These are phyloP conservation scores for Lepidonotus clava DNA, from an alignment of 2,888 invertebrate species.

Conservation along the genomic window DNA sequence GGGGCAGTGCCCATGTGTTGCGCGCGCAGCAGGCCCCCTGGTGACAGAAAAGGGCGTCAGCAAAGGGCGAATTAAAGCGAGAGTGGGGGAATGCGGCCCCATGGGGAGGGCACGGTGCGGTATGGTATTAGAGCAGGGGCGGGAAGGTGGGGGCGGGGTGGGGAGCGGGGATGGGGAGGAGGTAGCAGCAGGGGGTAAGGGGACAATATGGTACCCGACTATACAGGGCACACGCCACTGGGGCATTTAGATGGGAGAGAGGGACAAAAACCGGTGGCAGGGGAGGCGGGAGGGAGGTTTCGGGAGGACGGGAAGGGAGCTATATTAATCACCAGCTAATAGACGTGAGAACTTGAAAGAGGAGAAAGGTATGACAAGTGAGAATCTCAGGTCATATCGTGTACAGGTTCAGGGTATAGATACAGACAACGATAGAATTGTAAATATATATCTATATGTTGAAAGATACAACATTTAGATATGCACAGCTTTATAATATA, in stretches of 20 bases:
- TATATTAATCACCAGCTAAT: too few species aligned
- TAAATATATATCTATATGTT: too few species aligned
- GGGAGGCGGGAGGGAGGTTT: neutral
- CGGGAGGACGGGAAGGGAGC: neutral
- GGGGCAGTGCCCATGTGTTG: neutral
- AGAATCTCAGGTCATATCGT: too few species aligned
- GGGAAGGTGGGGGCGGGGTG: neutral
- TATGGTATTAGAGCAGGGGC: slow-evolving; percentile 26
- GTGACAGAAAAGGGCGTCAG: too few species aligned
- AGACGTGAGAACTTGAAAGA: too few species aligned
- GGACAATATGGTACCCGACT: neutral
- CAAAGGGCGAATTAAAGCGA: slow-evolving; percentile 23
- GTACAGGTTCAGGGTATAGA: too few species aligned
- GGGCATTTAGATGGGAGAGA: neutral
- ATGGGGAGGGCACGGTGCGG: neutral
- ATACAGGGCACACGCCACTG: neutral
- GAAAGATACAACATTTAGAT: too few species aligned
- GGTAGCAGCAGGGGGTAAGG: neutral
- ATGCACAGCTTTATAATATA: too few species aligned
- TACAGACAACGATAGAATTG: too few species aligned
- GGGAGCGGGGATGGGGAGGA: neutral
- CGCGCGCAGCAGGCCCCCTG: too few species aligned
- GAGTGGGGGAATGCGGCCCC: neutral
- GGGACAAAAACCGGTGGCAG: neutral
- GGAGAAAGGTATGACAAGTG: too few species aligned